Base-by-base conservation (phyloP, 2,888 invertebrate genomes). In the Noctua janthina region DNA sequence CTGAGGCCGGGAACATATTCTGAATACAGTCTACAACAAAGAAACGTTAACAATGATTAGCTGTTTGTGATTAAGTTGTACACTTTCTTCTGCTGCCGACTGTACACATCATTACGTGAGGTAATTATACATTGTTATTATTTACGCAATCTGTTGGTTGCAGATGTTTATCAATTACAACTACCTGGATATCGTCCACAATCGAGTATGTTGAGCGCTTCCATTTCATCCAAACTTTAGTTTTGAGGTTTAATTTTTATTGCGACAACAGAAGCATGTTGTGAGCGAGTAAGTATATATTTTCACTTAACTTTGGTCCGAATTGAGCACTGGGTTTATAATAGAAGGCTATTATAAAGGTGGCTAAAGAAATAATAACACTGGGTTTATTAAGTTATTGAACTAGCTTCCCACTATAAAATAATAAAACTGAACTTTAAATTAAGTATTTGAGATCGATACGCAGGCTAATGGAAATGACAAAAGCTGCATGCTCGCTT, bases 221-320 rank as follows among this genome's bases (percentile, higher is more conserved):
- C 43, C 70, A 23, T 71, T 70, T 77, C 70, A 69, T 80, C 20
- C 73, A n/a, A 80, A 74, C 67, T 73, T 78, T 29, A 39, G 82
- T 76, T 83, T 81, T 68, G 90, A 84, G 89, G 87, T 86, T 62
- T 75, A 78, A 79, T 67, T 81, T 69, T 79, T 77, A 81, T 78
- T 81, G 84, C 69, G 49, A 84, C 82, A 56, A 78, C 76, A 70
- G 15, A 66, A 51, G 43, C 51, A 66, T 67, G 62, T 62, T 20
- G n/a, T 72, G 72, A 73, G 69, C 56, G 67, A 64, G 59, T 72
- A 80, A 85, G 76, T 85, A 74, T 73, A 76, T 88, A 86, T 86
- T 82, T 86, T 88, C 88, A 85, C 88, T 86, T 86, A 86, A 81
- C 85, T 88, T 88, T 82, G 86, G 88, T 82, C 88, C 82, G 77